Percentiles rank a stretch among this genome's conserved stretches.
phyloP scores from a whole-genome alignment of 2,888 invertebrate genomes.

The Lomographa bimaculata region DNA sequence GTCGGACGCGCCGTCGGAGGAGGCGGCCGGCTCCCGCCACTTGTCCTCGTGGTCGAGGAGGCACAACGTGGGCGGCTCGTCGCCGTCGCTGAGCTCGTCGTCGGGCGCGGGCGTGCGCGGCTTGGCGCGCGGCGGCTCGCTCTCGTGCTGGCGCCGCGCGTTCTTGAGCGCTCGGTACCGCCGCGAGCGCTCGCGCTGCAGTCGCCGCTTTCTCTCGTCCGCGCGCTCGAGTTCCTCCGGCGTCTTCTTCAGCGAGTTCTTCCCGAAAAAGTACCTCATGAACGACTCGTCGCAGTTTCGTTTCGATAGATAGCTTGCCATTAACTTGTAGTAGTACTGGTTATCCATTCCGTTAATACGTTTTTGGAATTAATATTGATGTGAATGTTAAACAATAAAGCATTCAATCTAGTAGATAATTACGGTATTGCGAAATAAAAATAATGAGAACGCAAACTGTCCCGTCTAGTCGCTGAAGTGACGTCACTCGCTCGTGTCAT shows the following conservation, averaged over 20 bases:
- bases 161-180: slow-evolving; percentile 75
- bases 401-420: slow-evolving; percentile 45
- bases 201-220: slow-evolving; percentile 71
- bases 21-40: slow-evolving; percentile 58
- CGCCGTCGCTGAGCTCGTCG: slow-evolving; percentile 68
- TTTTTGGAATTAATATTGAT: slow-evolving; percentile 10
- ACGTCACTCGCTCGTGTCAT: slow-evolving; percentile 51
- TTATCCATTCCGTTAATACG: slow-evolving; percentile 60
- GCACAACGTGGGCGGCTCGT: slow-evolving; percentile 75
- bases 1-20: slow-evolving; percentile 71
- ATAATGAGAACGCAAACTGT: slow-evolving; percentile 67
- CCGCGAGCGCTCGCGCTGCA: slow-evolving; percentile 72
- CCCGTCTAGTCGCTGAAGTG: slow-evolving; percentile 52
- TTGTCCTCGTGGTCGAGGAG: slow-evolving; percentile 67
- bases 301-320: slow-evolving; percentile 78
- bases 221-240: slow-evolving; percentile 75
- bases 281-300: slow-evolving; percentile 79
- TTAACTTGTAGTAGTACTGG: slow-evolving; percentile 77
- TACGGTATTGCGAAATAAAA: slow-evolving; percentile 76
- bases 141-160: slow-evolving; percentile 72
- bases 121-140: slow-evolving; percentile 54
- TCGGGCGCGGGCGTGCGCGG: slow-evolving; percentile 52
- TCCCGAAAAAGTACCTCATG: slow-evolving; percentile 78
- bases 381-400: slow-evolving; percentile 26
- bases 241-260: slow-evolving; percentile 71